These are phyloP conservation scores for Poicephalus meyeri DNA, from an alignment of 2,113 vertebrate genomes.

Conservation along the genomic window DNA sequence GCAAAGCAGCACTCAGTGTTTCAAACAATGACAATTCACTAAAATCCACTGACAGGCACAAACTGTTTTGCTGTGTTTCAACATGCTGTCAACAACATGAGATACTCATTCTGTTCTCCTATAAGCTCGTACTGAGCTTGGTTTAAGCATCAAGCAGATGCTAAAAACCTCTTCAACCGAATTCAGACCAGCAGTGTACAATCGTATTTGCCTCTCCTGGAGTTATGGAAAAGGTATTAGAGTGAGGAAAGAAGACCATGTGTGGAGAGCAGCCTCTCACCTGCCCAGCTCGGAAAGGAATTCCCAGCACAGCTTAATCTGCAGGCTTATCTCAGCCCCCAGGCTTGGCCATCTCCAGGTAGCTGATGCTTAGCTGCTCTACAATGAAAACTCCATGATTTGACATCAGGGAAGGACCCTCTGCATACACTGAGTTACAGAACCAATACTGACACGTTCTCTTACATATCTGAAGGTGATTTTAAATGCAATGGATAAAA, in stretches of 20 bases:
- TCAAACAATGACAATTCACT: not conserved
- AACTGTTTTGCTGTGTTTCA: not conserved
- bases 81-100: not conserved
- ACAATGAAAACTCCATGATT: fast-evolving
- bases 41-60: not conserved
- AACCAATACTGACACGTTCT: not conserved
- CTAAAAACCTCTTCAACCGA: not conserved
- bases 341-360: not conserved
- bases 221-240: not conserved
- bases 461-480: not conserved
- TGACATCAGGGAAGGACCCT: not conserved
- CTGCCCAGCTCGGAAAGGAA: not conserved
- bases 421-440: fast-evolving
- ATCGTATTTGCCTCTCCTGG: not conserved
- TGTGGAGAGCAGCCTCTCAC: not conserved
- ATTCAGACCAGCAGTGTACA: not conserved
- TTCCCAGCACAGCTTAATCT: not conserved
- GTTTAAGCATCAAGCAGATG: not conserved
- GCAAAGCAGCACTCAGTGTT: not conserved
- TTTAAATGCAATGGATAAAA: not conserved
- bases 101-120: not conserved
- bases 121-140: not conserved
- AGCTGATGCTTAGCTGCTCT: not conserved
- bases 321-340: not conserved
- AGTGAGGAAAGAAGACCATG: fast-evolving